Conservation (phyloP, 2,888 invertebrate genomes). For the Philhelius pedissequus region DNA sequence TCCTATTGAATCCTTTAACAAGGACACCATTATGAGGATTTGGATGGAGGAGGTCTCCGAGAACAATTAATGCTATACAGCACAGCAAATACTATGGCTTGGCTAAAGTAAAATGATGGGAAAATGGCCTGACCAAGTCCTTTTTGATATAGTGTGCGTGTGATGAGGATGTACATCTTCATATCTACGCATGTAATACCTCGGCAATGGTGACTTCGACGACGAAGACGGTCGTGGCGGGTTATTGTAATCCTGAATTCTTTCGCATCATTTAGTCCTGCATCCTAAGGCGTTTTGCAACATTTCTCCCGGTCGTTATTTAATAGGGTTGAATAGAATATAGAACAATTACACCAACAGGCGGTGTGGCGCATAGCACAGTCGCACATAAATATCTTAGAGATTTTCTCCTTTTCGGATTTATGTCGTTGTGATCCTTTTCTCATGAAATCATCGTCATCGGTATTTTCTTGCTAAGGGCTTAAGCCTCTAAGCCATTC, state of each 20-base stretch:
- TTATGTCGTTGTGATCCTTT: constrained; percentile 54
- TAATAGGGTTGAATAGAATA: constrained; percentile 30
- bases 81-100: too few relatives aligned
- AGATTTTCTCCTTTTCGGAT: constrained; percentile 34
- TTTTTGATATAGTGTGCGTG: not conserved
- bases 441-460: constrained; percentile 8
- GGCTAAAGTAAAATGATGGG: not conserved
- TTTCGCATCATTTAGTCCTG: constrained; percentile 61
- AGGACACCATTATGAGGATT: constrained; percentile 53
- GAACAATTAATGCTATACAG: constrained; percentile 42
- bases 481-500: not conserved
- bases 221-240: not conserved
- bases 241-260: constrained; percentile 60
- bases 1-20: constrained; percentile 17
- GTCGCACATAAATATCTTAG: not conserved
- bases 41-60: constrained; percentile 3
- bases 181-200: not conserved
- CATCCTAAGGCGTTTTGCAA: constrained; percentile 59
- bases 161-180: not conserved
- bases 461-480: not conserved
- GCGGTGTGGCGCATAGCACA: not conserved
- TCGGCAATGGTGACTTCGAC: not conserved
- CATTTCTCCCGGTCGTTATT: constrained; percentile 37
- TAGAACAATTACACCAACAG: constrained; percentile 32
- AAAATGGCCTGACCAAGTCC: not conserved